Evolutionary conservation across 2,113 vertebrate species (phyloP).

Genomic region (Ciconia boyciana): DNA sequence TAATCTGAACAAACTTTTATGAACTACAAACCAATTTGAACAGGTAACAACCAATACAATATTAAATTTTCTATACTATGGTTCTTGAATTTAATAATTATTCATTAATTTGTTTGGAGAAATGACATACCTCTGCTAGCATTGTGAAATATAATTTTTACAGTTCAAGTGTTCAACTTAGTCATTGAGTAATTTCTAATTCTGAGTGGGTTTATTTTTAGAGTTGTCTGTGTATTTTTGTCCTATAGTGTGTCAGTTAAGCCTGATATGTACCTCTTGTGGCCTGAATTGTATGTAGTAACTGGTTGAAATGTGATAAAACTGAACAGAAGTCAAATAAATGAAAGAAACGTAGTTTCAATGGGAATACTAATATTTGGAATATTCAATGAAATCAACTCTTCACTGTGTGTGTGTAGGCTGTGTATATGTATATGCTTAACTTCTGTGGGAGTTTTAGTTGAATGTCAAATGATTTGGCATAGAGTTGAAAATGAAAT

Average conservation of each 20-base stretch:
- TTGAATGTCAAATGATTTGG: background rate
- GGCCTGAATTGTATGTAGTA: background rate
- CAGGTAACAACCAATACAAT: background rate
- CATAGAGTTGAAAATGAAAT: background rate
- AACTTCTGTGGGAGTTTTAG: background rate
- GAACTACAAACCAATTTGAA: background rate
- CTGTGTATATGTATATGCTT: background rate
- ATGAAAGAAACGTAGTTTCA: background rate
- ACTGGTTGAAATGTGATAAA: background rate
- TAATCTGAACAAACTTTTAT: background rate
- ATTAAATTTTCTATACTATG: background rate
- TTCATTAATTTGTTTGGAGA: background rate
- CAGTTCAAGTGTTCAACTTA: background rate
- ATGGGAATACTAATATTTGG: background rate
- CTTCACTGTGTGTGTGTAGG: no score
- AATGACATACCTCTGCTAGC: background rate
- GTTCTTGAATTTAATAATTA: background rate
- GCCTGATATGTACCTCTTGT: background rate
- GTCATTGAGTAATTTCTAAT: background rate
- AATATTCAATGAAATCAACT: background rate
- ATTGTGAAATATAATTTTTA: background rate
- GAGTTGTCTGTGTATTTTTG: background rate
- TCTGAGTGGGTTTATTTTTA: background rate
- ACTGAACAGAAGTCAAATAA: background rate
- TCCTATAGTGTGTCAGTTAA: background rate